Evolutionary conservation across 1,140 invertebrate genomes (phyloP).

Genomic region (Maconellicoccus hirsutus): DNA sequence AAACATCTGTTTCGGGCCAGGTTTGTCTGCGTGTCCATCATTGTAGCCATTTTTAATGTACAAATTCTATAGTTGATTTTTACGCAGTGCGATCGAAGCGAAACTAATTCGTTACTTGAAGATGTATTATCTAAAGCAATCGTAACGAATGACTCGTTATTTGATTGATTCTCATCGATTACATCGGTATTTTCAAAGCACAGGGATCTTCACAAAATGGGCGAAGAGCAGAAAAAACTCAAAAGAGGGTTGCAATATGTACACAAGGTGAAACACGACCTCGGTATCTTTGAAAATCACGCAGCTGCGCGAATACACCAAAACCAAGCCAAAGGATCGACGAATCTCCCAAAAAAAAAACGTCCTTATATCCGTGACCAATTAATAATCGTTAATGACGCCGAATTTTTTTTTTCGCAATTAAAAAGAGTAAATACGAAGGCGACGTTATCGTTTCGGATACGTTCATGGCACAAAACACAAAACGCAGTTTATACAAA

Average conservation of each 20-base stretch:
- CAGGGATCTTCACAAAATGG: too few relatives aligned
- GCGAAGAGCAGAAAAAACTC: too few relatives aligned
- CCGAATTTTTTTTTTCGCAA: neutral
- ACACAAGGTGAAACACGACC: too few relatives aligned
- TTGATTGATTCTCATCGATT: neutral
- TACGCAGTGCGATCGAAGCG: neutral
- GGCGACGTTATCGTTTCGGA: neutral
- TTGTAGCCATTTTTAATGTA: too few relatives aligned
- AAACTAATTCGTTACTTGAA: neutral
- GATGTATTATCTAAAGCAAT: neutral
- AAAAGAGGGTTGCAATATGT: too few relatives aligned
- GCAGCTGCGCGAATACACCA: too few relatives aligned
- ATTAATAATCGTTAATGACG: neutral
- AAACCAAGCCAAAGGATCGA: too few relatives aligned
- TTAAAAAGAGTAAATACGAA: neutral
- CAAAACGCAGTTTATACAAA: neutral
- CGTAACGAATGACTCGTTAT: neutral
- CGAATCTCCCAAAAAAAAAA: neutral
- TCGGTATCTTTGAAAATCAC: too few relatives aligned
- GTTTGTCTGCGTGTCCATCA: too few relatives aligned
- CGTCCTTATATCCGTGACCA: neutral
- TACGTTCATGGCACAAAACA: too few relatives aligned
- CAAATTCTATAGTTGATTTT: neutral
- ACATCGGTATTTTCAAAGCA: too few relatives aligned
- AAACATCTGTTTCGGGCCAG: too few relatives aligned